Conservation (phyloP, 2,888 invertebrate species). For the Cataglyphis livida region DNA sequence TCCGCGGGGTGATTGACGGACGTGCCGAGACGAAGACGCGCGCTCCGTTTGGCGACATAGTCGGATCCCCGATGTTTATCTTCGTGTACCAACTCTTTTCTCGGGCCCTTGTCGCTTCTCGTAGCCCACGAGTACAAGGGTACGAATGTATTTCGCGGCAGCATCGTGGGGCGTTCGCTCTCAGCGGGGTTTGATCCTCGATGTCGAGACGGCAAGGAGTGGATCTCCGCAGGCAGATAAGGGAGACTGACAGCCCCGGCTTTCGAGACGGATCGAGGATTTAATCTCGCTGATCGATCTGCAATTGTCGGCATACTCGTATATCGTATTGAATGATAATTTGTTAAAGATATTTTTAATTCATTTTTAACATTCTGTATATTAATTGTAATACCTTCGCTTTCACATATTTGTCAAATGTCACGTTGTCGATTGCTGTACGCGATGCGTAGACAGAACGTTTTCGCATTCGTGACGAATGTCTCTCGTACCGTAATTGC, state of each 20-base stretch:
- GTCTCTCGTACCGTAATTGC: slow-evolving; percentile 19
- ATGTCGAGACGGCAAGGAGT: not conserved
- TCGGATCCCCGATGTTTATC: slow-evolving; percentile 73
- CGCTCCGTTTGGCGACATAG: slow-evolving; percentile 68
- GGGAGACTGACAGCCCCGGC: slow-evolving; percentile 59
- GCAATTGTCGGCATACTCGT: not conserved
- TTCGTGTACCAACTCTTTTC: slow-evolving; percentile 67
- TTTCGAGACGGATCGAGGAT: slow-evolving; percentile 43
- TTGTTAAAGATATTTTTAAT: slow-evolving; percentile 7
- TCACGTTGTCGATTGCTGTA: not conserved
- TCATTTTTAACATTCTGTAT: not conserved
- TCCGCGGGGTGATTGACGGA: slow-evolving; percentile 73
- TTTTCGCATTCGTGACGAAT: slow-evolving; percentile 23
- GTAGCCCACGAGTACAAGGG: slow-evolving; percentile 54
- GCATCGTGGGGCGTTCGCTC: slow-evolving; percentile 12
- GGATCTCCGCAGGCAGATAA: slow-evolving; percentile 54
- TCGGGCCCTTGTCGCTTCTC: slow-evolving; percentile 46
- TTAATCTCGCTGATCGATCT: slow-evolving; percentile 16
- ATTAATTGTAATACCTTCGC: not conserved
- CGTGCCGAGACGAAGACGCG: slow-evolving; percentile 66
- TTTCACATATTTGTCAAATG: slow-evolving; percentile 13
- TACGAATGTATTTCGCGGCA: slow-evolving; percentile 69
- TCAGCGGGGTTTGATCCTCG: slow-evolving; percentile 24
- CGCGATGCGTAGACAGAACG: not conserved
- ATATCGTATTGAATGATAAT: not conserved